Base-by-base conservation (phyloP, 1,140 invertebrate genomes). In the Polypedilum vanderplanki region DNA sequence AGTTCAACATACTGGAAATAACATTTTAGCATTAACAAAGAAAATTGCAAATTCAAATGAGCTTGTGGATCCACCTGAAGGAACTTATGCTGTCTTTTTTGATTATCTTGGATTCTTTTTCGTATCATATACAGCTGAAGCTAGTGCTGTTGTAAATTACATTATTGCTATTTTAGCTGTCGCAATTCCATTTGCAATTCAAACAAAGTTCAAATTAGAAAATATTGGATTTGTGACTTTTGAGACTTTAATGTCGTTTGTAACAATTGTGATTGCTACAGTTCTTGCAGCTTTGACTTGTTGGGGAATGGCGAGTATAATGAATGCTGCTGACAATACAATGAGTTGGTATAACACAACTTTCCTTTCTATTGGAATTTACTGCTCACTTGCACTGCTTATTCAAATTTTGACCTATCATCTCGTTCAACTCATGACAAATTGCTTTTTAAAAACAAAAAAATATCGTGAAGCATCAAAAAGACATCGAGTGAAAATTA, bases 1-100 rank as follows among this genome's bases (percentile, higher is more conserved):
- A 41, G 85, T 91, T 77, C 91, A 93, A 79, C 85, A 89, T 79
- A 86, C 87, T 64, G 91, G 90, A 74, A 82, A 87, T 75, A 88
- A 86, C 80, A 76, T 89, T 12, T 77, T 91, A 46, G 82, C 82
- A 5, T 76, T 91, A 0, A 76, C 88, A 0, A 79, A 81, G 75
- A 78, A 79, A 40, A 79, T 89, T n/a, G 85, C 84, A 15, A 79
- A 82, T 46, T 85, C 83, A 76, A 79, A 79, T n/a, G 82, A 85
- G 74, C 73, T 86, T 9, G 77, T 77, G 3, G 78, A 83, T 64
- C 20, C 41, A 57, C 46, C 40, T 17, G 74, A 70, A 70, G 65
- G 65, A 70, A 20, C 65, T 18, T 70, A 70, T 70, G 15, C 65
- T 10, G 18, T 70, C 9, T 70, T 18, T 70, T 70, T 70, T 70